A percentile compares a stretch with the other conserved stretches of the same genome.
These are phyloP conservation scores for Coendou prehensilis DNA, from an alignment of 2,797 vertebrate species.

Conservation along the genomic window DNA sequence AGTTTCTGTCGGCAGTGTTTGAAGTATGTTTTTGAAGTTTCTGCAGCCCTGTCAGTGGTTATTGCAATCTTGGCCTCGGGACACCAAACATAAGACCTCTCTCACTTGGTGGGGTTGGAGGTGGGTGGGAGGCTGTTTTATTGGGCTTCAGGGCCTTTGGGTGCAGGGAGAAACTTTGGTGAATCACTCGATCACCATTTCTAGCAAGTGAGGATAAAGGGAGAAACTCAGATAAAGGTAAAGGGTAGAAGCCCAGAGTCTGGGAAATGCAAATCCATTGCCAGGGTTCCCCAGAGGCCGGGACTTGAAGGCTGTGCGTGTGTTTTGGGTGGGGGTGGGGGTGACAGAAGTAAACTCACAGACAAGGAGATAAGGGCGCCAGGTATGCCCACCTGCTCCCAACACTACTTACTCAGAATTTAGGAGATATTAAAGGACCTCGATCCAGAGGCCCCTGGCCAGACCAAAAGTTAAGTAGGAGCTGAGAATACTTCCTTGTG, in stretches of 20 bases:
- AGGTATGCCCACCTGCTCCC: too few species aligned
- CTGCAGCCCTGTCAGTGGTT: not conserved
- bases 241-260: not conserved
- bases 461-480: not conserved
- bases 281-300: not conserved
- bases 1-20: slow-evolving; percentile 11
- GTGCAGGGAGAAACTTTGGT: not conserved
- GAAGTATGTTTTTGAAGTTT: slow-evolving; percentile 60
- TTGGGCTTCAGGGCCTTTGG: not conserved
- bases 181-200: not conserved
- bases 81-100: slow-evolving; percentile 24
- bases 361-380: not conserved
- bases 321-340: not conserved
- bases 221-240: not conserved
- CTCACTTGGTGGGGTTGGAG: not conserved
- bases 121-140: slow-evolving; percentile 21
- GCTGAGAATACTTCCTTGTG: not conserved
- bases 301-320: not conserved
- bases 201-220: not conserved
- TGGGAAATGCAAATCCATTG: not conserved
- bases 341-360: not conserved
- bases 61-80: slow-evolving; percentile 46
- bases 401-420: not conserved
- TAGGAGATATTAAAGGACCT: not conserved
- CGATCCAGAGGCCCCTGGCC: not conserved